A percentile compares a stretch with the other conserved stretches of the same genome.
Evolutionary conservation across 2,113 vertebrate species (phyloP).

Genomic region (Rhipidura dahli): DNA sequence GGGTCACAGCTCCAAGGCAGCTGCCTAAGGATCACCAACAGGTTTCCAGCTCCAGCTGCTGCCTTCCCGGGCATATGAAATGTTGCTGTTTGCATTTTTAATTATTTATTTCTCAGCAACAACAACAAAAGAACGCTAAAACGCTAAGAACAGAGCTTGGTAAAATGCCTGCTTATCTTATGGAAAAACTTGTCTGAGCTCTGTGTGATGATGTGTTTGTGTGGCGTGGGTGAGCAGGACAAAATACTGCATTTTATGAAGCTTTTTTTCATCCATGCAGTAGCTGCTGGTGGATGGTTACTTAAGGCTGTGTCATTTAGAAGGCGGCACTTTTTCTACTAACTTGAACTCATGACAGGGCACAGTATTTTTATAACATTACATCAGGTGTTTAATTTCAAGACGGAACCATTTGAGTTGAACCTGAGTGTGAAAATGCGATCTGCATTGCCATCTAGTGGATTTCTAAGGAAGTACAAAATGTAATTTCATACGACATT

Average conservation of each 20-base stretch:
- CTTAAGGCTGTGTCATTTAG: neutral
- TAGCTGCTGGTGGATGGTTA: neutral
- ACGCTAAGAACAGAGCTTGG: neutral
- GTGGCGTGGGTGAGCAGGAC: neutral
- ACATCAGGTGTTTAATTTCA: conserved; percentile 1
- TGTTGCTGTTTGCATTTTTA: neutral
- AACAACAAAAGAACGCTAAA: too few relatives aligned
- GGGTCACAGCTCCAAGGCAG: neutral
- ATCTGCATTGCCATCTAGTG: conserved; percentile 76
- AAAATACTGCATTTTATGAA: neutral
- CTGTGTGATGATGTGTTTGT: neutral
- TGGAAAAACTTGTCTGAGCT: neutral
- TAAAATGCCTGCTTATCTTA: neutral
- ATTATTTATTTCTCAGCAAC: too few relatives aligned
- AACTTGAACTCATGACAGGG: neutral
- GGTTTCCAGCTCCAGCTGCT: neutral
- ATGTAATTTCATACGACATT: neutral
- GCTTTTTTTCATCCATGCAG: neutral
- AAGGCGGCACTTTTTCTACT: neutral
- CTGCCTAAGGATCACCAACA: neutral
- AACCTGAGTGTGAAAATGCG: neutral
- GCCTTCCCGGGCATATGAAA: neutral
- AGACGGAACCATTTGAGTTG: neutral
- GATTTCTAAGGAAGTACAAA: neutral
- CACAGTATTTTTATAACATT: conserved; percentile 22